A percentile compares a stretch with the other conserved stretches of the same genome.
phyloP scores from a whole-genome alignment of 2,113 vertebrate species.

The Craseonycteris thonglongyai region DNA sequence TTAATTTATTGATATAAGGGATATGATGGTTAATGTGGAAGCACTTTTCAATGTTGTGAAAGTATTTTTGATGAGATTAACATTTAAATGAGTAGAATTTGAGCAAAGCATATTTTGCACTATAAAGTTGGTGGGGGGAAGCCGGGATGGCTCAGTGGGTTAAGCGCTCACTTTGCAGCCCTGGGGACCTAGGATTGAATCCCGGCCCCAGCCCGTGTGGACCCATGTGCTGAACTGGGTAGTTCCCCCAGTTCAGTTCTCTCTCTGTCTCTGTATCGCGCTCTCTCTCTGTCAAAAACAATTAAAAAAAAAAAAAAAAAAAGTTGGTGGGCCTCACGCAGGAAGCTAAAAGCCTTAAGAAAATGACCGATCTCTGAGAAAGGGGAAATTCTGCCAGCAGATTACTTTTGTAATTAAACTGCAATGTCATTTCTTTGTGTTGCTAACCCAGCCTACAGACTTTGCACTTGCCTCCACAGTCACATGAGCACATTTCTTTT shows the following conservation, averaged over 20 bases:
- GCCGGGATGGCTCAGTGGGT: too few relatives aligned
- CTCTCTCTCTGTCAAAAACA: too few relatives aligned
- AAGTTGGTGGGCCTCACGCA: neutral
- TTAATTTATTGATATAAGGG: neutral
- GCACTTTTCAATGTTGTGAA: neutral
- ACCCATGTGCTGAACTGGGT: too few relatives aligned
- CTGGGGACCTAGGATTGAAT: too few relatives aligned
- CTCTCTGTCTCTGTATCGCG: too few relatives aligned
- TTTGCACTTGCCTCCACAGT: neutral
- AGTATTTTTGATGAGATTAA: neutral
- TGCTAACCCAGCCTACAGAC: neutral
- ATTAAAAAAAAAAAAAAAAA: too few relatives aligned
- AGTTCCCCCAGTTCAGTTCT: too few relatives aligned
- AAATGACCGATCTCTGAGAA: neutral
- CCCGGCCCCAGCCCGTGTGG: too few relatives aligned
- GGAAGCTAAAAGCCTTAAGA: neutral
- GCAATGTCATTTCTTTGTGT: neutral
- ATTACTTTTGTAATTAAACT: neutral
- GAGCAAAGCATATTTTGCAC: neutral
- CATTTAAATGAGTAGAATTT: neutral
- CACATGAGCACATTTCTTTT: neutral
- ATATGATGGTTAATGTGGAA: neutral
- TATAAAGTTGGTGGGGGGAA: neutral
- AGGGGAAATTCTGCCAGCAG: neutral
- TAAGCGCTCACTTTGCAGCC: too few relatives aligned